These are phyloP conservation scores for Acanthosepion lycidas DNA, from an alignment of 2,888 invertebrate genomes.

Conservation along the genomic window DNA sequence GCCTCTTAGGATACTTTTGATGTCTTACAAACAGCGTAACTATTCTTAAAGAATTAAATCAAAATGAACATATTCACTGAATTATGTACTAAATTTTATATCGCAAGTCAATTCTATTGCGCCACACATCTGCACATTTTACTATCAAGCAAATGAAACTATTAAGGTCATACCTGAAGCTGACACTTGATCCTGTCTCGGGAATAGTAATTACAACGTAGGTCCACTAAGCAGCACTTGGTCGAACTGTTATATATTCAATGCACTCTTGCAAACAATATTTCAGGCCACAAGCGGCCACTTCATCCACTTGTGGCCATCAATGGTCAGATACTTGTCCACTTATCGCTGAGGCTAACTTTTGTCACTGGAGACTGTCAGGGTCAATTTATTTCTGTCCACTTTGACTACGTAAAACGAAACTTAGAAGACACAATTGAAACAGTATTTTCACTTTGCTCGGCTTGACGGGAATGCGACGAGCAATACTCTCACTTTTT, in stretches of 20 bases:
- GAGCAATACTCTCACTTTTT: too few relatives aligned
- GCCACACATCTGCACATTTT: background rate
- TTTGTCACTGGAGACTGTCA: background rate
- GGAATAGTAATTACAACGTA: background rate
- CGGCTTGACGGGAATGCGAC: too few relatives aligned
- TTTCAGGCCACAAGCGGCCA: background rate
- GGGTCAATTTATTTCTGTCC: conserved; percentile 11
- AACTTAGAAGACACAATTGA: background rate
- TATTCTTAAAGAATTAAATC: too few relatives aligned
- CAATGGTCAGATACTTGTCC: background rate
- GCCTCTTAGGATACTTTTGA: too few relatives aligned
- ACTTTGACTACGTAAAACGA: background rate
- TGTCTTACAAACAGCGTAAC: too few relatives aligned
- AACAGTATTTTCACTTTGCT: background rate
- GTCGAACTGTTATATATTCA: background rate
- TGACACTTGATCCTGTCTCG: background rate
- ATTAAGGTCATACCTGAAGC: background rate
- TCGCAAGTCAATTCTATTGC: background rate
- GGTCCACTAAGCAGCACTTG: background rate
- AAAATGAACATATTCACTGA: too few relatives aligned
- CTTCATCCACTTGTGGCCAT: conserved; percentile 21
- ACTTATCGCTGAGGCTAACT: background rate
- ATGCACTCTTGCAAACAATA: background rate
- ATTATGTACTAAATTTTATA: background rate
- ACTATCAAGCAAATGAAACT: background rate